Percentiles rank a stretch among this genome's conserved stretches.
Evolutionary conservation across 1,140 invertebrate genomes (phyloP).

Genomic region (Diploscapter pachys): DNA sequence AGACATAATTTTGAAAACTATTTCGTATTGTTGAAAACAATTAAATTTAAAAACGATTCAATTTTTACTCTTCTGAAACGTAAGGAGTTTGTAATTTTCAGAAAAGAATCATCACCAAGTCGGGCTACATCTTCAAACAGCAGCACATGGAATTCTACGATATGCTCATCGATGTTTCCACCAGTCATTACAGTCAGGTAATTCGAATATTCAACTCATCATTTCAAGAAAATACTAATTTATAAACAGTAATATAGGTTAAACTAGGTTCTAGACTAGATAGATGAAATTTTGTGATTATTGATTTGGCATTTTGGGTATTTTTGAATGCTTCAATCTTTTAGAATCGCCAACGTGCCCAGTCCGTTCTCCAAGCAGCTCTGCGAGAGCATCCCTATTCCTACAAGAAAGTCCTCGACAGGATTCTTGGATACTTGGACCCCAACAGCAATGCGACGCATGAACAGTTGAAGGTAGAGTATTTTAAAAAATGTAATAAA

Average conservation of each 20-base stretch:
- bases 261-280: too few relatives aligned
- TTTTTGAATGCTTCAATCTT: background rate
- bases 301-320: too few relatives aligned
- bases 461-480: conserved; percentile 74
- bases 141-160: conserved; percentile 20
- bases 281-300: too few relatives aligned
- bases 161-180: conserved; percentile 22
- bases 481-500: conserved; percentile 8
- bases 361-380: conserved; percentile 65
- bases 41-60: too few relatives aligned
- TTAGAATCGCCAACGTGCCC: conserved; percentile 63
- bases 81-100: conserved; percentile 1
- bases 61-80: too few relatives aligned
- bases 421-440: conserved; percentile 66
- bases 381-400: conserved; percentile 66
- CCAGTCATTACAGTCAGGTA: conserved; percentile 25
- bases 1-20: too few relatives aligned
- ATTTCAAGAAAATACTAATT: too few relatives aligned
- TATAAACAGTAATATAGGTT: too few relatives aligned
- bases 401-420: conserved; percentile 66
- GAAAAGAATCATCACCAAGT: conserved; percentile 35
- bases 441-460: conserved; percentile 67
- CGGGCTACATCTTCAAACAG: conserved; percentile 41
- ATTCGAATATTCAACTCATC: background rate
- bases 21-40: too few relatives aligned